Conservation (phyloP, 2,888 invertebrate species). For the Apeira syringaria region DNA sequence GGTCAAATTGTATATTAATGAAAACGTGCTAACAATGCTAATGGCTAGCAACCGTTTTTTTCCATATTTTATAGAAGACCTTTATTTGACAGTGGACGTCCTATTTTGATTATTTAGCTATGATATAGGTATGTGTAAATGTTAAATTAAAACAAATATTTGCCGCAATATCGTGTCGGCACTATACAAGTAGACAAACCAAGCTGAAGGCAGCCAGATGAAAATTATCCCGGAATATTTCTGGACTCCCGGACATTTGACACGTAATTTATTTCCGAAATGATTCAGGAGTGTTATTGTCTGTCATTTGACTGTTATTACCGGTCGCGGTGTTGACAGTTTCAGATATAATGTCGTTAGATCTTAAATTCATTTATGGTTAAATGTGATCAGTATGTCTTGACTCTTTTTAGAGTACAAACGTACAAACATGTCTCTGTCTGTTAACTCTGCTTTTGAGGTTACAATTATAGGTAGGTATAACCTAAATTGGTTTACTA, state of each 20-base stretch:
- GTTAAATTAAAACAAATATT: too few species aligned
- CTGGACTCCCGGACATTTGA: slow-evolving; percentile 73
- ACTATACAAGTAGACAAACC: slow-evolving; percentile 2
- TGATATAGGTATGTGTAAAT: too few species aligned
- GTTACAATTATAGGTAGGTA: too few species aligned
- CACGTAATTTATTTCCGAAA: slow-evolving; percentile 70
- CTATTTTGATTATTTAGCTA: too few species aligned
- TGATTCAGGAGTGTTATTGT: slow-evolving; percentile 69
- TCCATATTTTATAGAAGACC: too few species aligned
- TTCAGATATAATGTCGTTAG: not conserved
- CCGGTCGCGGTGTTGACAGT: slow-evolving; percentile 20
- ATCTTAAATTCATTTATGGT: not conserved
- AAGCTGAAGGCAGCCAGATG: slow-evolving; percentile 23
- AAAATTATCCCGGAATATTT: slow-evolving; percentile 54
- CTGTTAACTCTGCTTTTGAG: too few species aligned
- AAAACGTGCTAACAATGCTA: too few species aligned
- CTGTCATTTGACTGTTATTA: slow-evolving; percentile 67
- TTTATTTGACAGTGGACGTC: too few species aligned
- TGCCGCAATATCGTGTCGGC: slow-evolving; percentile 1
- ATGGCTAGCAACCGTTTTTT: too few species aligned
- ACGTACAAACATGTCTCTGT: too few species aligned
- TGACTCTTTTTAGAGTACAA: not conserved
- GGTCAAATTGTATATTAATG: too few species aligned
- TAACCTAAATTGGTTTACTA: too few species aligned
- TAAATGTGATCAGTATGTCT: not conserved